Conservation (phyloP, 1,140 invertebrate species). For the Xylocopa sonorina region DNA sequence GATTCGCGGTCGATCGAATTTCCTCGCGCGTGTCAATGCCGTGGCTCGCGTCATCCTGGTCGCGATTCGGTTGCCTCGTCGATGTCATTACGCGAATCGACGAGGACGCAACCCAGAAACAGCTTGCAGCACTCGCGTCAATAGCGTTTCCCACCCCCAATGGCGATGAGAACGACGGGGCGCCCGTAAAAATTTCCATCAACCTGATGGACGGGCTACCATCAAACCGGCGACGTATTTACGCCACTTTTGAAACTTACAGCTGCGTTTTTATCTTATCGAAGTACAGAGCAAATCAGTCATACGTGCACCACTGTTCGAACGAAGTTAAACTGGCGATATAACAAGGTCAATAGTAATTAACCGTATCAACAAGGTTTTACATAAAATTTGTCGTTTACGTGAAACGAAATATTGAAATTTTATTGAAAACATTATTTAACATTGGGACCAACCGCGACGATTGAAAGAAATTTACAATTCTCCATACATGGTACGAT, state of each 20-base stretch:
- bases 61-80: not conserved
- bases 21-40: not conserved
- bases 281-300: constrained; percentile 40
- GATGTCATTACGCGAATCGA: constrained; percentile 36
- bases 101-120: not conserved
- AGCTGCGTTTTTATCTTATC: constrained; percentile 61
- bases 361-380: too few species aligned
- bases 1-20: not conserved
- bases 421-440: too few species aligned
- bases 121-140: not conserved
- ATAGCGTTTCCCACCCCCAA: constrained; percentile 30
- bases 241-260: constrained; percentile 32
- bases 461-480: too few species aligned
- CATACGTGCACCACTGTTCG: not conserved
- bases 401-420: too few species aligned
- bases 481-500: too few species aligned
- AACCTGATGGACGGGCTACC: not conserved
- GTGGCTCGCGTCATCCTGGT: not conserved
- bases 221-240: constrained; percentile 34
- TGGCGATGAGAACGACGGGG: not conserved
- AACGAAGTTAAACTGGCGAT: constrained; percentile 9
- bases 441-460: too few species aligned
- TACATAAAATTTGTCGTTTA: too few species aligned
- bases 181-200: constrained; percentile 28
- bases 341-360: too few species aligned